Evolutionary conservation across 2,888 invertebrate genomes (phyloP).

Genomic region (Pachycephus smyrnensis): DNA sequence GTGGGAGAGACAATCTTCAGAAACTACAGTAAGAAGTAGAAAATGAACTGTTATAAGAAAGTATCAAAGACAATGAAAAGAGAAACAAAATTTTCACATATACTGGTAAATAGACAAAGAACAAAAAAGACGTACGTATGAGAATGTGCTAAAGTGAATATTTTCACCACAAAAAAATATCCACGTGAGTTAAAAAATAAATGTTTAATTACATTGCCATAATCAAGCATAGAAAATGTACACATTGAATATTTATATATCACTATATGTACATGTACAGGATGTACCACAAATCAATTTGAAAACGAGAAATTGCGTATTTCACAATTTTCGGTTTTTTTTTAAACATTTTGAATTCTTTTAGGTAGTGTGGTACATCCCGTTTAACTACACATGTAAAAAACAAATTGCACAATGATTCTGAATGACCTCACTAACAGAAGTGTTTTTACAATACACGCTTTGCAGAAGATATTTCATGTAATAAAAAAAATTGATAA

Average conservation of each 20-base stretch:
- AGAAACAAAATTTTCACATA: no score
- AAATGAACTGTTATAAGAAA: not conserved
- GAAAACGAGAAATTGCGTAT: not conserved
- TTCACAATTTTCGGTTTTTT: not conserved
- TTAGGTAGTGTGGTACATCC: not conserved
- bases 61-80: not conserved
- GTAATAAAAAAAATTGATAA: not conserved
- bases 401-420: not conserved
- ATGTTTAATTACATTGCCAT: not conserved
- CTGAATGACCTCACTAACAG: not conserved
- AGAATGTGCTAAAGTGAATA: not conserved
- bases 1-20: not conserved
- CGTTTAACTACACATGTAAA: not conserved
- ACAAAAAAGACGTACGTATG: not conserved
- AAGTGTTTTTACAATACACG: no score
- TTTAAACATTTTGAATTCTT: not conserved
- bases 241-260: not conserved
- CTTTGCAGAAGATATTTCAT: not conserved
- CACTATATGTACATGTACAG: not conserved
- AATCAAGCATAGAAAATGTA: not conserved
- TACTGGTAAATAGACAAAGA: not conserved
- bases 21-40: not conserved
- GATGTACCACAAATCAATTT: not conserved
- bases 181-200: not conserved
- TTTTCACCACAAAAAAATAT: not conserved